Evolutionary conservation across 2,888 invertebrate genomes (phyloP).

Genomic region (Iselma pallidipennis): DNA sequence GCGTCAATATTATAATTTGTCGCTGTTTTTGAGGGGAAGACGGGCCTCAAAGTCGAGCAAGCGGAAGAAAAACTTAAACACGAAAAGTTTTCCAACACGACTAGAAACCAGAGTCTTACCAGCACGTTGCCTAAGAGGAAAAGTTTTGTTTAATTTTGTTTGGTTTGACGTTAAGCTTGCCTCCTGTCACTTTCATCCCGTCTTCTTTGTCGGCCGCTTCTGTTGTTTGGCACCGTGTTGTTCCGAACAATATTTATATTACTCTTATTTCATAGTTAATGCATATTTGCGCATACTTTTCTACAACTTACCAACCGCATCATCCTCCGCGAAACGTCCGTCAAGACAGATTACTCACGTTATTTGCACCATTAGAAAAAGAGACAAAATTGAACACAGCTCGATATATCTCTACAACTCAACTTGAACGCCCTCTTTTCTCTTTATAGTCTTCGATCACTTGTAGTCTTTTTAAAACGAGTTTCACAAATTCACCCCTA

Average conservation of each 20-base stretch:
- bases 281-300: conserved; percentile 49
- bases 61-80: conserved; percentile 57
- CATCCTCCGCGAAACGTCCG: neutral
- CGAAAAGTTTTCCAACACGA: conserved; percentile 54
- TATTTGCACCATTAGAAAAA: neutral
- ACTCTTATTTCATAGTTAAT: conserved; percentile 52
- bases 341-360: neutral
- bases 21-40: conserved; percentile 52
- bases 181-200: conserved; percentile 57
- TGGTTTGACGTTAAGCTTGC: conserved; percentile 58
- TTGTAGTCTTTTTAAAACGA: too few species aligned
- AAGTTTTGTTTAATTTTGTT: conserved; percentile 59
- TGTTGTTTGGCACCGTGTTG: conserved; percentile 53
- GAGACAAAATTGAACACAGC: neutral
- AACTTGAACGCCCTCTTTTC: too few species aligned
- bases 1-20: conserved; percentile 58
- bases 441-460: too few species aligned
- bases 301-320: conserved; percentile 11
- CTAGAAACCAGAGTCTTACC: conserved; percentile 52
- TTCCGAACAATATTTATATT: conserved; percentile 52
- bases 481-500: too few species aligned
- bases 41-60: conserved; percentile 50
- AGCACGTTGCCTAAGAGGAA: conserved; percentile 56
- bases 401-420: neutral
- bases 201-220: conserved; percentile 46